phyloP scores from a whole-genome alignment of 1,140 invertebrate species.

The Aphelenchoides avenae region DNA sequence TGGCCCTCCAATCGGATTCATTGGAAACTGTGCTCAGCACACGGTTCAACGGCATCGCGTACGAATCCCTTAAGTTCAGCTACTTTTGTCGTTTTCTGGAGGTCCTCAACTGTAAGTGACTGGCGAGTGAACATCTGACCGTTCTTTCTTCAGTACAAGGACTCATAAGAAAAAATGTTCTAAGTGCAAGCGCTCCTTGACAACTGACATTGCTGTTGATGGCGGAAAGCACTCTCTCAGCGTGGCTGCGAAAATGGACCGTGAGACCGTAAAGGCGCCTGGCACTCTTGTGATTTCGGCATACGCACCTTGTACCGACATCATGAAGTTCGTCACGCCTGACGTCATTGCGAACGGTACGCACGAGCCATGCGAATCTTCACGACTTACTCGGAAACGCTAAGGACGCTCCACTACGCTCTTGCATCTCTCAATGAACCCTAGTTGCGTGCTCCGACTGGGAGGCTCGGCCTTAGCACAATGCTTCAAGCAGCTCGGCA shows the following conservation, averaged over 20 bases:
- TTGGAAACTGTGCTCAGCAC: too few species aligned
- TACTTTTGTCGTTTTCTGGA: too few species aligned
- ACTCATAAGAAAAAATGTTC: too few species aligned
- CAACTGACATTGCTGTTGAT: slow-evolving; percentile 90
- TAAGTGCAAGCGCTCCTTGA: too few species aligned
- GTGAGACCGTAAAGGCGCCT: slow-evolving; percentile 76
- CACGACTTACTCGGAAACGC: background rate
- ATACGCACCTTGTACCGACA: slow-evolving; percentile 86
- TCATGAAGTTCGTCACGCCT: slow-evolving; percentile 75
- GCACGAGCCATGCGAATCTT: background rate
- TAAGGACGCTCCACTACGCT: background rate
- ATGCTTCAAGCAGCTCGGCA: slow-evolving; percentile 78
- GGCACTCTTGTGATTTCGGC: slow-evolving; percentile 85
- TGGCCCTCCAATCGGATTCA: too few species aligned
- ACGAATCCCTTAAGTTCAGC: too few species aligned
- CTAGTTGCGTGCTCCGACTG: slow-evolving; percentile 66
- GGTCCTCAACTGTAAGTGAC: too few species aligned
- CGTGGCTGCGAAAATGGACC: slow-evolving; percentile 73
- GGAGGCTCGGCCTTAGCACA: slow-evolving; percentile 89
- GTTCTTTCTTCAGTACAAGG: too few species aligned
- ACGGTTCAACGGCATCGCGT: too few species aligned
- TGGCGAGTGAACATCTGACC: too few species aligned
- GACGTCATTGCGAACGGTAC: slow-evolving; percentile 68
- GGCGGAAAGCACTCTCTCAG: slow-evolving; percentile 67
- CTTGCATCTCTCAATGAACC: slow-evolving; percentile 14